Evolutionary conservation across 2,113 vertebrate species (phyloP).

Genomic region (Lepus europaeus): DNA sequence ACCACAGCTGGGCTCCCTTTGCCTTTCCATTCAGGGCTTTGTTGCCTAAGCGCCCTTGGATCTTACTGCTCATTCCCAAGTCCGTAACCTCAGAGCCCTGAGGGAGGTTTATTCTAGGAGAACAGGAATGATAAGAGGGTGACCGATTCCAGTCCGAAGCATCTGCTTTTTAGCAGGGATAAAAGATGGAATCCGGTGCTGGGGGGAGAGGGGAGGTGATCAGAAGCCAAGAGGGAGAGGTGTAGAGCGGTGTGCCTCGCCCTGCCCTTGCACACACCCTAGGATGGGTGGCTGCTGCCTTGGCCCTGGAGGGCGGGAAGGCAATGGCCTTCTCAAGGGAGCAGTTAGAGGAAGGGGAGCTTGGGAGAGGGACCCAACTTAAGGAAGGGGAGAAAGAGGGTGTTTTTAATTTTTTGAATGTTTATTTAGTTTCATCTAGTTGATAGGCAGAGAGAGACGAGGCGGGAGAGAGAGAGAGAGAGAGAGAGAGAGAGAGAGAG

Average conservation of each 20-base stretch:
- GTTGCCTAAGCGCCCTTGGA: not conserved
- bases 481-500: too few species aligned
- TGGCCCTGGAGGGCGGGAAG: not conserved
- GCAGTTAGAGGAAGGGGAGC: not conserved
- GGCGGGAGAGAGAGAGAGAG: not conserved
- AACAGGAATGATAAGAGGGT: not conserved
- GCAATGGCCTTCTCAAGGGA: not conserved
- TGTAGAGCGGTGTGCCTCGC: not conserved
- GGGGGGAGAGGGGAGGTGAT: not conserved
- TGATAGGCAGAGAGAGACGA: too few species aligned
- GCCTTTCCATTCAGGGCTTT: not conserved
- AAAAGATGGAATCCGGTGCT: not conserved
- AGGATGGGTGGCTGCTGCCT: not conserved
- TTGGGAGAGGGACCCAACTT: not conserved
- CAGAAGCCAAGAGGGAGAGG: not conserved
- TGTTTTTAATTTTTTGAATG: too few species aligned
- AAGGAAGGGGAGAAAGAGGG: not conserved
- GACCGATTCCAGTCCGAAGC: not conserved
- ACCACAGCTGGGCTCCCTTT: not conserved
- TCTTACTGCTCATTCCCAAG: not conserved
- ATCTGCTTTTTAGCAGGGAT: not conserved
- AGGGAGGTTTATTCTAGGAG: not conserved
- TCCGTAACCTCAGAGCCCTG: not conserved
- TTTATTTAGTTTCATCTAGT: too few species aligned
- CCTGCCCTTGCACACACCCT: accelerated